Evolutionary conservation across 2,888 invertebrate species (phyloP).

Genomic region (Anodontia alba): DNA sequence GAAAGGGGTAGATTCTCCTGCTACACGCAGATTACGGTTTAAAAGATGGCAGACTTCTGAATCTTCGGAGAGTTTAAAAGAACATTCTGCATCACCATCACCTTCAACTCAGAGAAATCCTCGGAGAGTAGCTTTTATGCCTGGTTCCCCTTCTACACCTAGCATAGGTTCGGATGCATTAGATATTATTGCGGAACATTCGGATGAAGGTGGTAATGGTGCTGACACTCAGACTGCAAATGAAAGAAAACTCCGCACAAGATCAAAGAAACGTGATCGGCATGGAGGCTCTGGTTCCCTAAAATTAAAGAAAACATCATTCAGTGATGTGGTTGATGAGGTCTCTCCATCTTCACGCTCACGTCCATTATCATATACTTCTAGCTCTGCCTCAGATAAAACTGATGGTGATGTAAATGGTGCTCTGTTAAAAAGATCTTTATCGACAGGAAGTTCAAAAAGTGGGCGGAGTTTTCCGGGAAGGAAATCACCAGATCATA

Average conservation of each 20-base stretch:
- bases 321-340: slow-evolving; percentile 1
- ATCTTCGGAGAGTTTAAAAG: slow-evolving; percentile 12
- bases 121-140: not conserved
- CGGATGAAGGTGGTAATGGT: not conserved
- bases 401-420: not conserved
- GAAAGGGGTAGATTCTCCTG: slow-evolving; percentile 51
- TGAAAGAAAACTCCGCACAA: not conserved
- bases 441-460: slow-evolving; percentile 9
- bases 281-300: not conserved
- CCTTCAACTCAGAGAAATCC: not conserved
- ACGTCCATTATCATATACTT: not conserved
- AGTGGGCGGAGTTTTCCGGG: not conserved
- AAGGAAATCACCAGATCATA: slow-evolving; percentile 21
- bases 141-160: not conserved
- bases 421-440: not conserved
- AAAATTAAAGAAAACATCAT: slow-evolving; percentile 3
- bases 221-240: not conserved
- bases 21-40: slow-evolving; percentile 39
- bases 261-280: not conserved
- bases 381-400: not conserved
- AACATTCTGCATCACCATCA: not conserved
- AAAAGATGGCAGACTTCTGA: slow-evolving; percentile 31
- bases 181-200: slow-evolving; percentile 6
- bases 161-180: not conserved
- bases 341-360: not conserved